A percentile compares a stretch with the other conserved stretches of the same genome.
Conservation (phyloP, 92 coral and sea anemone genomes). For the Bergia puertoricense region DNA sequence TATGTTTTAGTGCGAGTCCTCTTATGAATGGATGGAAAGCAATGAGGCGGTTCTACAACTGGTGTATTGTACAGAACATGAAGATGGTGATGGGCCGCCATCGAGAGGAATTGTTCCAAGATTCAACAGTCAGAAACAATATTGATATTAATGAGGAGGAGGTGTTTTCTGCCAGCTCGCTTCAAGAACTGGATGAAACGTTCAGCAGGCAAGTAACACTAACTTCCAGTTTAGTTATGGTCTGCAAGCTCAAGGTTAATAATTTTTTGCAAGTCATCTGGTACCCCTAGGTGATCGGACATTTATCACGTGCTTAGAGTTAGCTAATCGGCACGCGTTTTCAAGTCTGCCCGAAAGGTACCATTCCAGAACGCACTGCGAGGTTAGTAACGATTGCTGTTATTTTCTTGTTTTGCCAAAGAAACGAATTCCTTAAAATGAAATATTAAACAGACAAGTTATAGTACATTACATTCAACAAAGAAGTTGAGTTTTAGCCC, state of each 20-base stretch:
- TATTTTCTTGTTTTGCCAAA: no score
- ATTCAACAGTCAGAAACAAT: constrained; percentile 40
- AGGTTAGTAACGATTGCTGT: no score
- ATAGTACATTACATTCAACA: no score
- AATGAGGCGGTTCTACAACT: constrained; percentile 83
- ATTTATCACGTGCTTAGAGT: no score
- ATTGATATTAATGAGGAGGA: constrained; percentile 47
- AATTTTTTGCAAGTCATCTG: background rate
- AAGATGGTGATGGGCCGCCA: constrained; percentile 78
- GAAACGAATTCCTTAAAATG: no score
- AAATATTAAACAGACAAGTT: no score
- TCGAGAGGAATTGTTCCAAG: constrained; percentile 66
- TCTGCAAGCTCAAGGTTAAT: background rate
- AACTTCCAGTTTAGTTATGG: background rate
- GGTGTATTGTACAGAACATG: constrained; percentile 82
- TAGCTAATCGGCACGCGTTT: no score
- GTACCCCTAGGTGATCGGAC: background rate
- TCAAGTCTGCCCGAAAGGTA: no score
- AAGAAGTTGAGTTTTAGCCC: no score
- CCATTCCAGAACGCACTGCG: no score
- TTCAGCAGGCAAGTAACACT: constrained; percentile 64
- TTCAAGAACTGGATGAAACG: constrained; percentile 83
- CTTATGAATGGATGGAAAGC: constrained; percentile 88
- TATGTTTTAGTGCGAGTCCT: constrained; percentile 71
- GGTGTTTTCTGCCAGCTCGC: constrained; percentile 71